Evolutionary conservation across 92 coral and sea anemone species (phyloP).

Genomic region (Virgularia gustaviana): DNA sequence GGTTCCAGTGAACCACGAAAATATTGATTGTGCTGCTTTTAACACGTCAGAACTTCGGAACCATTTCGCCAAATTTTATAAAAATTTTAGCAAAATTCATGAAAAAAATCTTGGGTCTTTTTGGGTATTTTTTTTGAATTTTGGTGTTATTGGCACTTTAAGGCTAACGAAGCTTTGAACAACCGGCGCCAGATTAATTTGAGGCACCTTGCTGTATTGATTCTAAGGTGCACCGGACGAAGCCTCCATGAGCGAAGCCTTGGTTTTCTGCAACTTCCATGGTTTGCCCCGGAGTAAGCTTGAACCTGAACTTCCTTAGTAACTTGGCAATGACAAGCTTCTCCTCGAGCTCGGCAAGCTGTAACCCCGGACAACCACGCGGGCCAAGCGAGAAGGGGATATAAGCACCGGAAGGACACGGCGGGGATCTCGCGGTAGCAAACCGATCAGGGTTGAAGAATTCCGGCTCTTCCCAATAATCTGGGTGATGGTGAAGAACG

Average conservation of each 20-base stretch:
- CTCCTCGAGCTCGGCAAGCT: constrained; percentile 19
- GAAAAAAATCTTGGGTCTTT: too few species aligned
- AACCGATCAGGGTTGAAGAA: constrained; percentile 85
- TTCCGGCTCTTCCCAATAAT: constrained; percentile 87
- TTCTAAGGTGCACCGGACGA: constrained; percentile 27
- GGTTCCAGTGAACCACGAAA: too few species aligned
- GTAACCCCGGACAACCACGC: constrained; percentile 17
- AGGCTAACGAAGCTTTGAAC: too few species aligned
- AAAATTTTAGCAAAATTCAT: too few species aligned
- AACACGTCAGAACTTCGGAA: too few species aligned
- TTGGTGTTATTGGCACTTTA: too few species aligned
- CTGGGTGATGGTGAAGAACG: constrained; percentile 71
- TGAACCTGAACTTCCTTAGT: constrained; percentile 3
- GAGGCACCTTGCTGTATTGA: too few species aligned
- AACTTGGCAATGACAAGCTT: constrained; percentile 29
- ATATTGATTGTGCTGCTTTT: too few species aligned
- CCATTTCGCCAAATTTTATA: too few species aligned
- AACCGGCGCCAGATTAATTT: too few species aligned
- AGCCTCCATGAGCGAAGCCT: constrained; percentile 7
- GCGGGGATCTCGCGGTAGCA: constrained; percentile 52
- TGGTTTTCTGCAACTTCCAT: constrained; percentile 12
- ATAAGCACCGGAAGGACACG: constrained; percentile 14
- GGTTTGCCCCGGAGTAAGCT: constrained; percentile 26
- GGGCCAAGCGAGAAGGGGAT: constrained; percentile 34
- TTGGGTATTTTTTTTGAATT: too few species aligned